Percentiles rank a stretch among this genome's conserved stretches.
These are phyloP conservation scores for Pelmatolapia mariae DNA, from an alignment of 2,113 vertebrate genomes.

Conservation along the genomic window DNA sequence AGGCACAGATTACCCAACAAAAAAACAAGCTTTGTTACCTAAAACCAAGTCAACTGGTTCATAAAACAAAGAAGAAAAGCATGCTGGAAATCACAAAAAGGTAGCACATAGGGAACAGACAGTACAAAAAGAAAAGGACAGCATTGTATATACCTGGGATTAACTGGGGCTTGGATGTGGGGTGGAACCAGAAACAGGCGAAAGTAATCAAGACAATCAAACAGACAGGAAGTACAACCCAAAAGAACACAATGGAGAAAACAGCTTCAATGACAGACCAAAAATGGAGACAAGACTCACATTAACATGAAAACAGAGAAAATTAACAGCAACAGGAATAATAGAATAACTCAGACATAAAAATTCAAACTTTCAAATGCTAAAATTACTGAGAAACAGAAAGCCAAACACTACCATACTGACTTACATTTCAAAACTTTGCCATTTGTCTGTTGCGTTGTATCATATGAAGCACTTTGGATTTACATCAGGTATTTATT, in stretches of 20 bases:
- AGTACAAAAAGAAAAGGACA: neutral
- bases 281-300: neutral
- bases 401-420: neutral
- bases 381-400: neutral
- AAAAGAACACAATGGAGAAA: neutral
- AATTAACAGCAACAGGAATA: neutral
- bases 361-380: neutral
- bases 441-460: neutral
- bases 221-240: neutral
- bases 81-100: neutral
- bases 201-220: neutral
- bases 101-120: neutral
- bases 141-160: neutral
- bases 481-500: neutral
- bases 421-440: neutral
- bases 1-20: neutral
- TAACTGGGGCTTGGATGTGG: neutral
- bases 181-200: neutral
- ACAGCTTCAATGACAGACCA: accelerated
- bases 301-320: neutral
- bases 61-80: neutral
- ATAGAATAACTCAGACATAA: neutral
- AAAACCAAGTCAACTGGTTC: neutral
- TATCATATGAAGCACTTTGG: neutral
- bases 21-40: neutral